phyloP scores from a whole-genome alignment of 2,797 vertebrate genomes.

The Percopsis omiscomaycus region DNA sequence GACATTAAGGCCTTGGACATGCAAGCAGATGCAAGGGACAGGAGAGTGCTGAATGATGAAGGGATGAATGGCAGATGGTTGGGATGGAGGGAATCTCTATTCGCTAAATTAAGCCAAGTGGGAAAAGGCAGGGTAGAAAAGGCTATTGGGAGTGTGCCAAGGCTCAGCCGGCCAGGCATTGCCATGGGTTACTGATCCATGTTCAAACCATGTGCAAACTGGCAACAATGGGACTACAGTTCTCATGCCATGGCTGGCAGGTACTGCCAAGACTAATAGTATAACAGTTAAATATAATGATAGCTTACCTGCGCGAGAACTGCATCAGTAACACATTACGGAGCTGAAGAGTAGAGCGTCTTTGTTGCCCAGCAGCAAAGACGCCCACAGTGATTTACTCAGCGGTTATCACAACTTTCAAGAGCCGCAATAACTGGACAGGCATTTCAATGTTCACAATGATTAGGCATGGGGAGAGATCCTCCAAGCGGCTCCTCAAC shows the following conservation, averaged over 20 bases:
- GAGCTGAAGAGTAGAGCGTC: neutral
- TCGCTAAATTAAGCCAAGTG: conserved; percentile 26
- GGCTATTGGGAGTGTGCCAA: conserved; percentile 26
- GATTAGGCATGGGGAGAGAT: conserved; percentile 14
- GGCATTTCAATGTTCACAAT: conserved; percentile 17
- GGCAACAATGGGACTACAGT: conserved; percentile 29
- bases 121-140: conserved; percentile 30
- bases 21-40: conserved; percentile 37
- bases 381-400: conserved; percentile 7
- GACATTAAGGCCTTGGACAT: conserved; percentile 30
- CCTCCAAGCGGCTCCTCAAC: conserved; percentile 21
- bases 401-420: neutral
- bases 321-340: no score
- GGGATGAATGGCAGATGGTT: conserved; percentile 48
- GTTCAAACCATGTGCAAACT: conserved; percentile 39
- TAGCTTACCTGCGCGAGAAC: no score
- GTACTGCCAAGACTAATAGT: conserved; percentile 20
- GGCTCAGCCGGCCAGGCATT: conserved; percentile 22
- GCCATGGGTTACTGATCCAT: conserved; percentile 30
- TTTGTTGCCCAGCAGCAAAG: neutral
- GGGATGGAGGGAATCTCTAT: conserved; percentile 41
- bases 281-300: neutral
- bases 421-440: conserved; percentile 12
- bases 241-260: conserved; percentile 18
- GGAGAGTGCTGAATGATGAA: conserved; percentile 40